Conservation (phyloP, 2,888 invertebrate species). For the Ischnus inquisitorius region DNA sequence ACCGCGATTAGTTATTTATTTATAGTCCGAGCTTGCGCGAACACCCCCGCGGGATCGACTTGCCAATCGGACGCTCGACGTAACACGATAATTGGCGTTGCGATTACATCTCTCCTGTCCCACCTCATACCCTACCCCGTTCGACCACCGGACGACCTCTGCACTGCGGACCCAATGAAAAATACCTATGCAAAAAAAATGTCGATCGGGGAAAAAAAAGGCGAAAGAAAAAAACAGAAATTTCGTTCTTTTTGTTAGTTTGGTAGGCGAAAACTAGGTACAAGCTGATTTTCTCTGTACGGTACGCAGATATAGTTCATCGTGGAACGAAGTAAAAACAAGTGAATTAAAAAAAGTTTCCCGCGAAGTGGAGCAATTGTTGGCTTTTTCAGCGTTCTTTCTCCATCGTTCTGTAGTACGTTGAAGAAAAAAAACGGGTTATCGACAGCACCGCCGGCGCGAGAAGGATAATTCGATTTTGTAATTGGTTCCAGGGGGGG, state of each 20-base stretch:
- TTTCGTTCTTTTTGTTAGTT: neutral
- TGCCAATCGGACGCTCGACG: slow-evolving; percentile 64
- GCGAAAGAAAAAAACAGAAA: slow-evolving; percentile 24
- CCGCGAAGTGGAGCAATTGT: slow-evolving; percentile 43
- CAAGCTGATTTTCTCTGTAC: neutral
- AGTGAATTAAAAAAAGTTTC: slow-evolving; percentile 5
- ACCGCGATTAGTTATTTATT: slow-evolving; percentile 53
- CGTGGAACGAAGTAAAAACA: slow-evolving; percentile 22
- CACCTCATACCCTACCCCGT: slow-evolving; percentile 15
- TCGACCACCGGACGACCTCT: slow-evolving; percentile 25
- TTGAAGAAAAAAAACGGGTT: slow-evolving; percentile 49
- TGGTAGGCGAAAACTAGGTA: too few relatives aligned
- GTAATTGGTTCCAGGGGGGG: slow-evolving; percentile 60
- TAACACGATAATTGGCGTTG: slow-evolving; percentile 63
- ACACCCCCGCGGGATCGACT: slow-evolving; percentile 39
- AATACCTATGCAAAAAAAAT: slow-evolving; percentile 8
- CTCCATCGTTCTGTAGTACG: neutral
- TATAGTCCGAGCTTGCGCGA: slow-evolving; percentile 19
- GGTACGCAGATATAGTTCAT: slow-evolving; percentile 8
- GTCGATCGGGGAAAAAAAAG: neutral
- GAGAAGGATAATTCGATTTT: slow-evolving; percentile 61
- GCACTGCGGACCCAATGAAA: slow-evolving; percentile 3
- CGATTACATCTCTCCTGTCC: slow-evolving; percentile 39
- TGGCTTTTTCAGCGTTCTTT: slow-evolving; percentile 27
- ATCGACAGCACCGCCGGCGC: slow-evolving; percentile 54